Base-by-base conservation (phyloP, 2,888 invertebrate genomes). In the Hyposoter didymator region DNA sequence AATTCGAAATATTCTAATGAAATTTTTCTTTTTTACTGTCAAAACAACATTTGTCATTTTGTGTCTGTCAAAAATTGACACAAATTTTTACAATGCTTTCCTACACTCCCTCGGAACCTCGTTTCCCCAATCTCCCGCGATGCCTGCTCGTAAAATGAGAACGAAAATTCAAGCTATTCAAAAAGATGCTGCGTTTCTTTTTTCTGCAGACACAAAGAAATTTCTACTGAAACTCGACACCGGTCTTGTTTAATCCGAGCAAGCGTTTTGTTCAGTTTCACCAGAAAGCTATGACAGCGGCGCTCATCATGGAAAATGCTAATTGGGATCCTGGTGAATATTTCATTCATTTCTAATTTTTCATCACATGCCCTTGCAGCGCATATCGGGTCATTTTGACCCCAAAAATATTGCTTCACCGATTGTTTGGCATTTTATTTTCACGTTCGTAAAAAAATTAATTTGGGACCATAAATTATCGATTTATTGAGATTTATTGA, bases 291-390 rank as follows among this genome's bases (percentile, higher is more conserved):
- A 95, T 95, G 95, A 95, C 95, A 94, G 94, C 95, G 91, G 95
- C 94, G 93, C 94, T 95, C 91, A 94, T 95, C 91, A 95, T 95
- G 95, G 95, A 95, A 87, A 95, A 95, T 94, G 94, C 95, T 89
- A 95, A 95, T 92, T 95, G 95, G 95, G 95, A 96, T 94, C 95
- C 95, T 94, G 95, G 95, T 95, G 22, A 22, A 45, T 22, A 69
- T 22, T 39, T 28, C 19, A 59, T 59, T 47, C 28, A 1, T 22
- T 22, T 43, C 1, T 19, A 66, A 28, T 47, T 52, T 73, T 43
- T 45, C 10, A 69, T 67, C 52, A 22, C 17, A 45, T 75, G 19
- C 8, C 39, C 39, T 39, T 8, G 39, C 0, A 39, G 39, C 10
- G 8, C 39, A 39, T 10, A 39, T 1, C 8, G 39, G 10, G 39